A percentile compares a stretch with the other conserved stretches of the same genome.
These are phyloP conservation scores for Chydorus sphaericus DNA, from an alignment of 2,888 invertebrate genomes.

Conservation along the genomic window DNA sequence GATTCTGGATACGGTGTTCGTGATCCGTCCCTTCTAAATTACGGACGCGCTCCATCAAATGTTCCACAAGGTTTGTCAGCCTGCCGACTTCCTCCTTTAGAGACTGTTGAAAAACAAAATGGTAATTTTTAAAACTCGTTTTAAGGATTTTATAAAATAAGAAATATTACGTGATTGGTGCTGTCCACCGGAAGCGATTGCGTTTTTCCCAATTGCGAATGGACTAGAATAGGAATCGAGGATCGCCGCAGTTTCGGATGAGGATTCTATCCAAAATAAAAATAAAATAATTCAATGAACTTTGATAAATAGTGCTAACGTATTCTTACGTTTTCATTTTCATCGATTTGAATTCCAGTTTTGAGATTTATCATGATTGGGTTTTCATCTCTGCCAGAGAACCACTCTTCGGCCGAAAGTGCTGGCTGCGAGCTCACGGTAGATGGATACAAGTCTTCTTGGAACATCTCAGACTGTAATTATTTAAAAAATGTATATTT, in stretches of 20 bases:
- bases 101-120: conserved; percentile 28
- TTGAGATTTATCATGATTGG: conserved; percentile 82
- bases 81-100: conserved; percentile 84
- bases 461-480: conserved; percentile 73
- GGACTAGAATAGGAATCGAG: too few relatives aligned
- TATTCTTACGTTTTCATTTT: conserved; percentile 55
- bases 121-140: not conserved
- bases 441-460: conserved; percentile 93
- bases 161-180: not conserved
- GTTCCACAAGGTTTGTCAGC: conserved; percentile 82
- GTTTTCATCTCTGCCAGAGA: conserved; percentile 66
- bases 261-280: not conserved
- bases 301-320: conserved; percentile 66
- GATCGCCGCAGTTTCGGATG: not conserved
- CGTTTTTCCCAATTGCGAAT: too few relatives aligned
- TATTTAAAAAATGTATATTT: not conserved
- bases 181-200: not conserved
- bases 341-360: conserved; percentile 49
- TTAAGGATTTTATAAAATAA: not conserved
- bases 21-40: conserved; percentile 46
- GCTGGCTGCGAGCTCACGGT: conserved; percentile 82
- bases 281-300: not conserved
- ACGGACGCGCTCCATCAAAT: conserved; percentile 76
- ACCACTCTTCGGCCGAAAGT: conserved; percentile 81
- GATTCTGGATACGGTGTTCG: not conserved